Conservation (phyloP, 1,140 invertebrate species). For the Drosophila repleta region DNA sequence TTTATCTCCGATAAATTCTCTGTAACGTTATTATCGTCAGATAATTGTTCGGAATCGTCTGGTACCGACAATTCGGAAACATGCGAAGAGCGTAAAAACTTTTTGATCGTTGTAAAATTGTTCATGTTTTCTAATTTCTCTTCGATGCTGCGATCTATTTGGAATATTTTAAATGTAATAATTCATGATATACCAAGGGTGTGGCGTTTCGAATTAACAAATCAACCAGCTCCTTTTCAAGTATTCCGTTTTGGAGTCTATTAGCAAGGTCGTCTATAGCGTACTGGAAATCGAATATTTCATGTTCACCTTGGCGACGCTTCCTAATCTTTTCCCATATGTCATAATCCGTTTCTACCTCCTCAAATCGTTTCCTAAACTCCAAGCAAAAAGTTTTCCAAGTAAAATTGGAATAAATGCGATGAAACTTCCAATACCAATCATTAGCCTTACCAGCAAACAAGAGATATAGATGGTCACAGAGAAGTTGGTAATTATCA, state of each 20-base stretch:
- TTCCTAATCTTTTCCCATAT: constrained; percentile 3
- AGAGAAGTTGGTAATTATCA: background rate
- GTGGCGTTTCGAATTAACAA: constrained; percentile 1
- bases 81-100: background rate
- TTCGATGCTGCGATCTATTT: background rate
- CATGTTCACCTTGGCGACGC: constrained; percentile 1
- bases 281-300: constrained; percentile 5
- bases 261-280: background rate
- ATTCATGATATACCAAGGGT: background rate
- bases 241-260: background rate
- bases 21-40: too few relatives aligned
- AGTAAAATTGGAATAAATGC: background rate
- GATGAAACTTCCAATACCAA: constrained; percentile 3
- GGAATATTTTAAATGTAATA: background rate
- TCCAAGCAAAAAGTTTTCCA: background rate
- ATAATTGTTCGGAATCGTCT: too few relatives aligned
- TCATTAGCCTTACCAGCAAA: constrained; percentile 1
- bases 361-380: background rate
- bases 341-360: background rate
- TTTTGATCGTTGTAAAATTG: constrained; percentile 20
- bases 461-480: background rate
- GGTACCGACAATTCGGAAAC: too few relatives aligned
- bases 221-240: background rate
- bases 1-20: background rate
- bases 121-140: constrained; percentile 6